Evolutionary conservation across 2,113 vertebrate species (phyloP).

Genomic region (Arothron firmamentum): DNA sequence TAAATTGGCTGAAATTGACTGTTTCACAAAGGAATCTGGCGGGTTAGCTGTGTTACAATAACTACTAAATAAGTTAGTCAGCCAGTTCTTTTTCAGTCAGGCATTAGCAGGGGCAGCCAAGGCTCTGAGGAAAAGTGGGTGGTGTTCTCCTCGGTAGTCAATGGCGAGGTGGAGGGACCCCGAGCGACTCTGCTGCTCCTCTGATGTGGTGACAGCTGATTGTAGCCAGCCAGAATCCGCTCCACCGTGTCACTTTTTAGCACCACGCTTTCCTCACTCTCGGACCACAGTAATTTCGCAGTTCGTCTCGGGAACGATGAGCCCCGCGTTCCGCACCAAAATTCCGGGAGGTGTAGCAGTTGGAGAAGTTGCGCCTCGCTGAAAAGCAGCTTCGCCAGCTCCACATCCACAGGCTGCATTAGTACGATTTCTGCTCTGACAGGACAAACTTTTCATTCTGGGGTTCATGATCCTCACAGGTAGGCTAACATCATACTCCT

Average conservation of each 20-base stretch:
- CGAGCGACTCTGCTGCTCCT: slow-evolving; percentile 20
- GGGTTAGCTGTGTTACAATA: not conserved
- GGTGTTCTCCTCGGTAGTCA: slow-evolving; percentile 62
- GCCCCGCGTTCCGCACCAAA: not conserved
- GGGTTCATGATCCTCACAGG: slow-evolving; percentile 9
- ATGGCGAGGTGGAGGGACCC: slow-evolving; percentile 43
- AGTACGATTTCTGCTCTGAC: slow-evolving; percentile 41
- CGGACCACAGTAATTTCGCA: not conserved
- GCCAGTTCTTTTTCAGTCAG: slow-evolving; percentile 59
- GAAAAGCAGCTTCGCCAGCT: slow-evolving; percentile 15
- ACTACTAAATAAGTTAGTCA: not conserved
- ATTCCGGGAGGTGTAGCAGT: slow-evolving; percentile 15
- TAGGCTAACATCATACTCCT: slow-evolving; percentile 6
- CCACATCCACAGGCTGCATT: slow-evolving; percentile 39
- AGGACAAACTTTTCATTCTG: slow-evolving; percentile 17
- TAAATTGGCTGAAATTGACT: no score
- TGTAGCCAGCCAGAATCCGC: slow-evolving; percentile 18
- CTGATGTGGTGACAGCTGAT: slow-evolving; percentile 73
- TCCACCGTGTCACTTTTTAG: not conserved
- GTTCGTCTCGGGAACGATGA: not conserved
- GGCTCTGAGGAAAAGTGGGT: slow-evolving; percentile 57
- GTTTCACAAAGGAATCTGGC: no score
- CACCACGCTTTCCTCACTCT: not conserved
- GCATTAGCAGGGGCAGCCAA: slow-evolving; percentile 53
- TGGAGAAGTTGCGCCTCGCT: slow-evolving; percentile 30